These are phyloP conservation scores for Gryon sp. DNA, from an alignment of 1,140 invertebrate species.

Conservation along the genomic window DNA sequence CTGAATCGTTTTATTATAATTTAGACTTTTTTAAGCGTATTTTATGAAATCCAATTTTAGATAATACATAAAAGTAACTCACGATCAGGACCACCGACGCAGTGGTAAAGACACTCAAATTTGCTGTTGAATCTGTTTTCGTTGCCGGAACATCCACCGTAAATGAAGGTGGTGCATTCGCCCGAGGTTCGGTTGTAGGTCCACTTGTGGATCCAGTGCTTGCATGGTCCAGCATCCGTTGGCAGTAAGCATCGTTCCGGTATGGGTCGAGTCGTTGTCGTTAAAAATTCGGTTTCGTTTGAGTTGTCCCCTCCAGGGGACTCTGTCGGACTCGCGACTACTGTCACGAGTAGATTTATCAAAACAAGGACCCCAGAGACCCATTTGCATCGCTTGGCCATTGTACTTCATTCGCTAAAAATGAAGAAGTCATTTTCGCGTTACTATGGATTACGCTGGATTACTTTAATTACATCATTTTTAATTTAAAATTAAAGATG, in stretches of 20 bases:
- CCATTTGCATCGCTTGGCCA: constrained; percentile 68
- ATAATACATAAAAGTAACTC: constrained; percentile 49
- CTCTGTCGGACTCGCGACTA: constrained; percentile 63
- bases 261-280: constrained; percentile 62
- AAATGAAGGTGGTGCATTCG: constrained; percentile 86
- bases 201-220: constrained; percentile 84
- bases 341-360: constrained; percentile 54
- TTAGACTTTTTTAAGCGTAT: neutral
- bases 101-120: constrained; percentile 84
- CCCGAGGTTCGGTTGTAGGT: constrained; percentile 84
- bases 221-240: constrained; percentile 84
- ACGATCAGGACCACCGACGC: constrained; percentile 81
- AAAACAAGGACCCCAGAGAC: constrained; percentile 71
- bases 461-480: no score
- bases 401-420: constrained; percentile 73
- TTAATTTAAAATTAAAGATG: neutral
- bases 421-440: neutral
- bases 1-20: neutral
- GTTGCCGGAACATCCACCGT: constrained; percentile 89
- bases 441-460: no score
- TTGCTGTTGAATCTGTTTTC: constrained; percentile 88
- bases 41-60: no score
- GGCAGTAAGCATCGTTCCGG: constrained; percentile 73
- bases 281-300: constrained; percentile 58
- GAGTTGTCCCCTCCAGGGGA: constrained; percentile 59